Conservation (phyloP, 2,888 invertebrate genomes). For the Alviniconcha strummeri region DNA sequence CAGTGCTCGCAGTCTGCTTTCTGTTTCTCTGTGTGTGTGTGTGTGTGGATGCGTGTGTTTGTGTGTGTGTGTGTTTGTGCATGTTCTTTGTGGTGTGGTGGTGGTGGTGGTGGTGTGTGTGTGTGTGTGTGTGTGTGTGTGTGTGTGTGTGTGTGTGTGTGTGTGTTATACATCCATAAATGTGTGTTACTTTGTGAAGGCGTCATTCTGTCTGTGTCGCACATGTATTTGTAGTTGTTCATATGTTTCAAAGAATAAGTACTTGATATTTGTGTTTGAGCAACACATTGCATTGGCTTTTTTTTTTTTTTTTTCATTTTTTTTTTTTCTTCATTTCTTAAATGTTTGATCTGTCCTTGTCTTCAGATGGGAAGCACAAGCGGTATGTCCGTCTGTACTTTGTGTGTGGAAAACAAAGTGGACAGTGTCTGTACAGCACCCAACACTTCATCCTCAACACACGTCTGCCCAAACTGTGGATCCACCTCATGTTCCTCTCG, state of each 20-base stretch:
- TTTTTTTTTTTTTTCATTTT: no score
- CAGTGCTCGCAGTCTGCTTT: constrained; percentile 54
- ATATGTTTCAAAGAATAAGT: neutral
- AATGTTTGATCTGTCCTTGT: constrained; percentile 43
- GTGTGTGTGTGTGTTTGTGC: no score
- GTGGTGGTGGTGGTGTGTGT: neutral
- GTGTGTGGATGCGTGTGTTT: neutral
- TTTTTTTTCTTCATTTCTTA: no score
- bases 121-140: neutral
- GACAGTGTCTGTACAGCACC: constrained; percentile 87
- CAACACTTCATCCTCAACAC: constrained; percentile 76
- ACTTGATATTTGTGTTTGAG: no score
- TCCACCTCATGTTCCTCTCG: constrained; percentile 96
- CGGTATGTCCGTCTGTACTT: constrained; percentile 92
- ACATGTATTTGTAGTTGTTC: neutral
- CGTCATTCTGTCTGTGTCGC: neutral
- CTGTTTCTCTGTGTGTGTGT: neutral
- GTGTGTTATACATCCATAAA: neutral
- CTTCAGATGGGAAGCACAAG: constrained; percentile 85
- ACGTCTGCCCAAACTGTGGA: constrained; percentile 90
- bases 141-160: neutral
- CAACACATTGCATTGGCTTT: no score
- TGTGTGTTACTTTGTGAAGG: neutral
- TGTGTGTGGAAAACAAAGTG: constrained; percentile 85
- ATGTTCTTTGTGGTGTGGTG: no score